Percentiles rank a stretch among this genome's conserved stretches.
Conservation (phyloP, 1,140 invertebrate species). For the Aleiodes sp. region DNA sequence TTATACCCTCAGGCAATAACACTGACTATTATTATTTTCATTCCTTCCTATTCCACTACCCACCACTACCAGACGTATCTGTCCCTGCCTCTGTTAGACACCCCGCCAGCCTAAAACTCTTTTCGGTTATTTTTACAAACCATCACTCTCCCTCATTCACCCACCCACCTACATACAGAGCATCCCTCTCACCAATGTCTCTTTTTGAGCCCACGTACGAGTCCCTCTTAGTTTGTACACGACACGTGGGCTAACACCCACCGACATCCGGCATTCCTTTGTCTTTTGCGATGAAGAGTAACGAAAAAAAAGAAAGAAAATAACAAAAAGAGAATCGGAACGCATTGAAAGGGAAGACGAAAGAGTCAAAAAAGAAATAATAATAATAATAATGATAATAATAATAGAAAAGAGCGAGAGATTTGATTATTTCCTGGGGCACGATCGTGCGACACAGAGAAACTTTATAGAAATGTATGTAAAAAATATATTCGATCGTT, state of each 20-base stretch:
- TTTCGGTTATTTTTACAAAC: slow-evolving; percentile 33
- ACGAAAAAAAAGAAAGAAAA: slow-evolving; percentile 22
- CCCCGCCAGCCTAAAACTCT: slow-evolving; percentile 20
- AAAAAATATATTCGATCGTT: slow-evolving; percentile 29
- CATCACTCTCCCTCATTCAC: slow-evolving; percentile 1
- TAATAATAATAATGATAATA: neutral
- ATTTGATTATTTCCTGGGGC: slow-evolving; percentile 32
- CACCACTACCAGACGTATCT: slow-evolving; percentile 11
- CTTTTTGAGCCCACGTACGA: slow-evolving; percentile 25
- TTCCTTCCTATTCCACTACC: slow-evolving; percentile 17
- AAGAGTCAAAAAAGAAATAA: neutral
- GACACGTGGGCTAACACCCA: slow-evolving; percentile 30
- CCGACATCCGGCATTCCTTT: slow-evolving; percentile 28
- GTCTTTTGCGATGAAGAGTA: slow-evolving; percentile 24
- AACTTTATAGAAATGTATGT: neutral
- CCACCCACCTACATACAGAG: slow-evolving; percentile 7
- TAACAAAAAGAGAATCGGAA: slow-evolving; percentile 1
- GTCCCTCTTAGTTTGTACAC: slow-evolving; percentile 31
- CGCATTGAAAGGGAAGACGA: slow-evolving; percentile 26
- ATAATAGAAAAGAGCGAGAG: slow-evolving; percentile 2
- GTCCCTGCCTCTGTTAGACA: slow-evolving; percentile 6
- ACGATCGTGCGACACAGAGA: slow-evolving; percentile 15
- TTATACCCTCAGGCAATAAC: slow-evolving; percentile 23
- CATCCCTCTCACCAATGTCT: neutral
- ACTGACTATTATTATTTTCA: slow-evolving; percentile 39